Base-by-base conservation (phyloP, 2,888 invertebrate species). In the Gortyna flavago region DNA sequence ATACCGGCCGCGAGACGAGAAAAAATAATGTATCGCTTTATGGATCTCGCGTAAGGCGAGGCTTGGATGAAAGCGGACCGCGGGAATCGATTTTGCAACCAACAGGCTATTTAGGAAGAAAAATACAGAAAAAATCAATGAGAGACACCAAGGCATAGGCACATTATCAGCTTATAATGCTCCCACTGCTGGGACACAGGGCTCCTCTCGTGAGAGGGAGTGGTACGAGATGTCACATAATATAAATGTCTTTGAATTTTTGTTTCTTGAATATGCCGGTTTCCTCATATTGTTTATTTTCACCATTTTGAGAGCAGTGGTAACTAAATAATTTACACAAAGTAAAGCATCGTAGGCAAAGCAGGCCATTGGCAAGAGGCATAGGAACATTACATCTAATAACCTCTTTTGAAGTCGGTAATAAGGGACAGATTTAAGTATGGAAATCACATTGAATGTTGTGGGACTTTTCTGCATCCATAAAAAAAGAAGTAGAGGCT, bases 21-120 rank as follows among this genome's bases (percentile, higher is more conserved):
- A 87, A 87, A 87, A 77, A 74, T 79, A 73, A 75, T 77, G 65
- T 83, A 81, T 85, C 80, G 72, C 65, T 66, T 75, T 85, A 77
- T 74, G 77, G 79, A 80, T 78, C 80, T 74, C 11, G 25, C 0
- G 51, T 77, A 57, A 72, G 71, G 73, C 64, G 21, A 16, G 71
- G 79, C 29, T 4, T 16, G 3, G 4, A 0, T 66, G 73, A 21
- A 9, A 68, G 85, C 77, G 79, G 65, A 3, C 0, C 57, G 73
- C 77, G 77, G n/a, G 21, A 5, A 48, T 25, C 29, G 21, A 0
- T 54, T 71, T 71, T 44, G 29, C 32, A 70, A 44, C 13, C 8
- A 29, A 41, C 32, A 61, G 18, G 6, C 21, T 16, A 3, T 5
- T 38, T 13, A 70, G 2, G 29, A 41, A 41, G 1, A 18, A 73